Evolutionary conservation across 2,888 invertebrate genomes (phyloP).

Genomic region (Caprella mutica): DNA sequence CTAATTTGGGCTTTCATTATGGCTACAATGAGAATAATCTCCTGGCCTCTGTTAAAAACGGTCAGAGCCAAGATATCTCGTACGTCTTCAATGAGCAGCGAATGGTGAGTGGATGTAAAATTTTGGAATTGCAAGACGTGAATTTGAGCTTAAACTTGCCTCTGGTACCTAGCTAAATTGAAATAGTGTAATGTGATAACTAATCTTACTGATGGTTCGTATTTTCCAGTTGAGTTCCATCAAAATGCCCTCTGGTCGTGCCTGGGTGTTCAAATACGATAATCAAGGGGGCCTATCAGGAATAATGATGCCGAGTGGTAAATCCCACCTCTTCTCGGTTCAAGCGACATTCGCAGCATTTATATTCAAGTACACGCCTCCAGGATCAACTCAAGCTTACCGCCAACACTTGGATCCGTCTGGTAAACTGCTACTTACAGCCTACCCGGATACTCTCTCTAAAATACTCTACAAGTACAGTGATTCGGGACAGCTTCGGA

Average conservation of each 20-base stretch:
- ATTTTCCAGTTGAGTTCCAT: conserved; percentile 50
- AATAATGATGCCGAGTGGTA: conserved; percentile 75
- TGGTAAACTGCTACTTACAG: conserved; percentile 67
- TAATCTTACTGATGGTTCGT: no score
- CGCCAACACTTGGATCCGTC: conserved; percentile 83
- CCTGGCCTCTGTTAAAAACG: no score
- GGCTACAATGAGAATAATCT: no score
- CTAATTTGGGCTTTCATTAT: no score
- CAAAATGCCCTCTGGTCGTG: conserved; percentile 74
- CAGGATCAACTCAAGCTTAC: conserved; percentile 59
- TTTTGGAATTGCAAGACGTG: no score
- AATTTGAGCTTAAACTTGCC: no score
- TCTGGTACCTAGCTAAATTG: no score
- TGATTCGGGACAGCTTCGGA: conserved; percentile 57
- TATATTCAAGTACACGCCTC: conserved; percentile 74
- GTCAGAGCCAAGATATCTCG: no score
- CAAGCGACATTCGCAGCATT: conserved; percentile 84
- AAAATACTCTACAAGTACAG: conserved; percentile 79
- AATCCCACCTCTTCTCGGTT: conserved; percentile 78
- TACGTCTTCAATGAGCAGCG: no score
- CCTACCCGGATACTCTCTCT: conserved; percentile 77
- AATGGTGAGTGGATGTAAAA: no score
- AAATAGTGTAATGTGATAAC: no score
- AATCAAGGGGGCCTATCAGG: conserved; percentile 72
- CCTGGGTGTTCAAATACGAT: conserved; percentile 67